These are phyloP conservation scores for Poecilia picta DNA, from an alignment of 2,797 vertebrate genomes.

Conservation along the genomic window DNA sequence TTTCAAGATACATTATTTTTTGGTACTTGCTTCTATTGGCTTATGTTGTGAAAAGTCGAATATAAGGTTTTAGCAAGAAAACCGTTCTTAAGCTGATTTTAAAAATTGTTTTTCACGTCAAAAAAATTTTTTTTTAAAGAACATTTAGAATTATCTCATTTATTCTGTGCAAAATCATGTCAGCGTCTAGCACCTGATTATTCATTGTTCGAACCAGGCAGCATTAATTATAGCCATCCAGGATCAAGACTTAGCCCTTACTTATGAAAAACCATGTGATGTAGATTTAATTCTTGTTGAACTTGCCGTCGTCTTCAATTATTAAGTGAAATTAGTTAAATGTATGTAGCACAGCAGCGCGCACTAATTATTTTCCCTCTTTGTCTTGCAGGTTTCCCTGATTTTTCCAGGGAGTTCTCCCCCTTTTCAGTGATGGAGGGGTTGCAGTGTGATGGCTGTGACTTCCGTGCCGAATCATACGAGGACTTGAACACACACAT, in stretches of 20 bases:
- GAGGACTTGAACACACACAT: slow-evolving; percentile 98
- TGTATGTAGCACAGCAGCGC: neutral
- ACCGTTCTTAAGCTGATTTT: neutral
- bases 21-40: neutral
- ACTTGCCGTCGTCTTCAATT: neutral
- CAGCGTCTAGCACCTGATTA: slow-evolving; percentile 41
- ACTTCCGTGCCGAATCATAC: slow-evolving; percentile 95
- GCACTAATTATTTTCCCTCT: slow-evolving; percentile 25
- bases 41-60: neutral
- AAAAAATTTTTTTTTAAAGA: no score
- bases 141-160: slow-evolving; percentile 7
- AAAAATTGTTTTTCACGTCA: neutral
- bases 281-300: neutral
- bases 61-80: neutral
- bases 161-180: slow-evolving; percentile 27
- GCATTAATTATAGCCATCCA: slow-evolving; percentile 36
- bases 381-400: slow-evolving; percentile 85
- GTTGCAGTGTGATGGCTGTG: slow-evolving; percentile 98
- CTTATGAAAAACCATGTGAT: slow-evolving; percentile 31
- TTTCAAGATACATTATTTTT: neutral
- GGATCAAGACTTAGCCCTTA: slow-evolving; percentile 39
- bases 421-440: slow-evolving; percentile 90
- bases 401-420: slow-evolving; percentile 87
- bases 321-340: neutral
- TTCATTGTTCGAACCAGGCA: slow-evolving; percentile 47